Base-by-base conservation (phyloP, 1,140 invertebrate genomes). In the Laupala kohalensis region DNA sequence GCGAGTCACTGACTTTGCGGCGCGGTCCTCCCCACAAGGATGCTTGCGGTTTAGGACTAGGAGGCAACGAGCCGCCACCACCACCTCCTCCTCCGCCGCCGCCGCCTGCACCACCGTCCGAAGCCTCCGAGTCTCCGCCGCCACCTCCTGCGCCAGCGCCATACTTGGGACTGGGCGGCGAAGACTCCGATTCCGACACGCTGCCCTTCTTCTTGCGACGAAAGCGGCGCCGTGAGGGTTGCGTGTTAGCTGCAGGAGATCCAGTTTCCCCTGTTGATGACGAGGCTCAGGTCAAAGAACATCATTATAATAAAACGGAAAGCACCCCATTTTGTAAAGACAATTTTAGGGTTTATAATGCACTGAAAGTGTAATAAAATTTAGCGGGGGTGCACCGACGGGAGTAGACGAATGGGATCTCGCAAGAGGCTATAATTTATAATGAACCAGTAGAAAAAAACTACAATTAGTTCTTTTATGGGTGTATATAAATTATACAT, bases 121-220 rank as follows among this genome's bases (percentile, higher is more conserved):
- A 24, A 19, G 12, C 4, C 24, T 69, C 68, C 6, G n/a, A 15
- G 53, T 70, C 72, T 15, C 72, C 68, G 24, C 26, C 25, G 15
- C 27, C 65, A 19, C 27, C 24, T 25, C n/a, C 64, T 23, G 71
- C 30, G 1, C 68, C 19, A 24, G 72, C 30, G 3, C 68, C 69
- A 63, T 27, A 73, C 63, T 73, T 73, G 62, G 72, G 68, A 37
- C 72, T 73, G 3, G 72, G 69, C 12, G 72, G 53, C n/a, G 37
- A 64, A 19, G 72, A 73, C 19, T 69, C 67, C 4, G 72, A 73
- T 29, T 73, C 72, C 24, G 72, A 73, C 19, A 53, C 73, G 37
- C 69, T 67, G 25, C 64, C 65, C 25, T 73, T 71, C 64, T 73
- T 73, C 70, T 73, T 73, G 15, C 69, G 73, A 13, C 53, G 25